Base-by-base conservation (phyloP, 2,888 invertebrate genomes). In the Eupeodes latifasciatus region DNA sequence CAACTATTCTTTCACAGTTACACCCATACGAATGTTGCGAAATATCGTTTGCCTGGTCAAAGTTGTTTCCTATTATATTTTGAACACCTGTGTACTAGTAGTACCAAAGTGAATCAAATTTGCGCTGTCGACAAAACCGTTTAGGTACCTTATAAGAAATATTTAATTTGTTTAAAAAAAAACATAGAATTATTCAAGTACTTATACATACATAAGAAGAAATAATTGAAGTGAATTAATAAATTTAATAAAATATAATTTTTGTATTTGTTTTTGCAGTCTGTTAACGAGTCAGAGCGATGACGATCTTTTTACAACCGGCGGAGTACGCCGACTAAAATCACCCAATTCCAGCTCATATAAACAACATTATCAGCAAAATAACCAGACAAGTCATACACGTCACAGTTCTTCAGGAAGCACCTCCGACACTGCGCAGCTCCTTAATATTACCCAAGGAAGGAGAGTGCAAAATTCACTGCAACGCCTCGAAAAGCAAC, bases 401-500 rank as follows among this genome's bases (percentile, higher is more conserved):
- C 91, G 93, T 44, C 92, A 93, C 84, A 93, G 92, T 90, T 93
- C 93, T 64, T 92, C 95, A 94, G 92, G 95, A 94, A 91, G 95
- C 94, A 91, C 94, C 92, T 92, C 94, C 92, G 93, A 94, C 82
- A 93, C 93, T 61, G 92, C 92, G 84, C 92, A 93, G 81, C 91
- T 93, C 47, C 87, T 94, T 64, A 96, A 97, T 51, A 96, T 97
- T 91, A 97, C 97, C 55, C 97, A 97, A 93, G 97, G 97, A 53
- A 95, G 96, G 90, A 96, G 96, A 91, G 96, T 98, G 36, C 96
- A 96, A 92, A 96, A 96, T 89, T 98, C 98, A 6, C 94, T 98
- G 90, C 96, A 96, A 93, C 96, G 97, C 91, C 95, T 97, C 89
- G 97, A 98, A 94, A 95, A 96, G 91, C 96, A 97, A 92, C 98